Percentiles rank a stretch among this genome's conserved stretches.
phyloP scores from a whole-genome alignment of 2,113 vertebrate genomes.

The Apodemus sylvaticus region DNA sequence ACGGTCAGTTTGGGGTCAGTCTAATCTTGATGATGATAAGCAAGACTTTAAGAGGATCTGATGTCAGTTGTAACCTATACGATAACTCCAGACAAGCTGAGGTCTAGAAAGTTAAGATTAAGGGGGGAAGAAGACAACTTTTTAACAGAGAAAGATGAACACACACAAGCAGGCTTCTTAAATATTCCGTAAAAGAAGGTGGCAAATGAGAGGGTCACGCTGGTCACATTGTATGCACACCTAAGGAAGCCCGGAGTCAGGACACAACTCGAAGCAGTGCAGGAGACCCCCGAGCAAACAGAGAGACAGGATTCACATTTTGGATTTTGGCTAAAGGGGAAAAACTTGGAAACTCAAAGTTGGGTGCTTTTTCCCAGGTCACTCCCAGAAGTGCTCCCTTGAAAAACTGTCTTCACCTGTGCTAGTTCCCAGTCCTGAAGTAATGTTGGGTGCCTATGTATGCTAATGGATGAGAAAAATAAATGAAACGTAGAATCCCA shows the following conservation, averaged over 20 bases:
- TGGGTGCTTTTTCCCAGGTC: background rate
- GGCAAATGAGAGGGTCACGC: background rate
- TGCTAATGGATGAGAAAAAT: slow-evolving; percentile 5
- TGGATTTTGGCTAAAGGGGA: background rate
- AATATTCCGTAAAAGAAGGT: background rate
- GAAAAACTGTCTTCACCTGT: background rate
- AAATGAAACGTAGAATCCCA: background rate
- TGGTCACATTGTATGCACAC: background rate
- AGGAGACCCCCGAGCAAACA: background rate
- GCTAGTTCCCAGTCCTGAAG: background rate
- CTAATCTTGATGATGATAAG: background rate
- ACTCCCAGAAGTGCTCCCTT: background rate
- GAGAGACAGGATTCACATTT: background rate
- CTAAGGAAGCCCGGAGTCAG: background rate
- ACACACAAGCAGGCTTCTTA: background rate
- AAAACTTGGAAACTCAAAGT: background rate
- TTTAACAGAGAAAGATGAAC: background rate
- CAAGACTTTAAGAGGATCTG: background rate
- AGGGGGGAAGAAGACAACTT: background rate
- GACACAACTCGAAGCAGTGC: background rate
- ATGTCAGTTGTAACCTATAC: background rate
- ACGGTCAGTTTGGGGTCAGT: background rate
- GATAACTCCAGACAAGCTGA: background rate
- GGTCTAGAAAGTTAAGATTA: background rate
- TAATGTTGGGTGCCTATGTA: background rate